phyloP scores from a whole-genome alignment of 2,113 vertebrate genomes.

The Pristiophorus japonicus region DNA sequence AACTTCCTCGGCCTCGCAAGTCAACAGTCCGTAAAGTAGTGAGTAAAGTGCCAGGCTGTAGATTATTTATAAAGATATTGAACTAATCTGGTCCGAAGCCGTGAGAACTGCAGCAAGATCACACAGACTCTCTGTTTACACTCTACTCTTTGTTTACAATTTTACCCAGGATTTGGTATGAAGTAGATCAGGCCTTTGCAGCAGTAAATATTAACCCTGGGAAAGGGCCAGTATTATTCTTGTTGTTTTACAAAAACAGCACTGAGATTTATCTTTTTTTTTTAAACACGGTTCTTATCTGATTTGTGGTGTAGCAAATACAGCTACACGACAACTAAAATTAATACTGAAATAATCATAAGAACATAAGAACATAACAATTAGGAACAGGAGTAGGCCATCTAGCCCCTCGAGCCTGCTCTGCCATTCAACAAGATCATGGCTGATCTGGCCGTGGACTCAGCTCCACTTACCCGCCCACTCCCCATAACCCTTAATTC shows the following conservation, averaged over 20 bases:
- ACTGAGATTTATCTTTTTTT: neutral
- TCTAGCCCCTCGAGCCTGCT: too few relatives aligned
- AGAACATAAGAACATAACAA: too few relatives aligned
- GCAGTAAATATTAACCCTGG: slow-evolving; percentile 5
- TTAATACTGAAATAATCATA: neutral
- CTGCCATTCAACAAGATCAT: too few relatives aligned
- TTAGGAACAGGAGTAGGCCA: too few relatives aligned
- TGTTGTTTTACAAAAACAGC: neutral
- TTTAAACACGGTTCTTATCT: too few relatives aligned
- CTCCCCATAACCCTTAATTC: too few relatives aligned
- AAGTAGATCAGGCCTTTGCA: neutral
- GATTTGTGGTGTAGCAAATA: neutral
- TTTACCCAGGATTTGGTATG: slow-evolving; percentile 1
- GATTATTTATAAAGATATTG: neutral
- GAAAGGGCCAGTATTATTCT: neutral
- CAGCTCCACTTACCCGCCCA: too few relatives aligned
- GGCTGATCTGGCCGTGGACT: too few relatives aligned
- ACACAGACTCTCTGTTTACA: neutral
- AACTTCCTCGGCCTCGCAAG: neutral
- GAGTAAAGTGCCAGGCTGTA: neutral
- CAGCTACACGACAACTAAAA: neutral
- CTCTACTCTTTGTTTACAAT: neutral
- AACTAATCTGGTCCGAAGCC: neutral
- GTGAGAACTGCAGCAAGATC: slow-evolving; percentile 7
- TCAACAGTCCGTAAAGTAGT: neutral